These are phyloP conservation scores for Salarias fasciatus DNA, from an alignment of 2,797 vertebrate genomes.

Conservation along the genomic window DNA sequence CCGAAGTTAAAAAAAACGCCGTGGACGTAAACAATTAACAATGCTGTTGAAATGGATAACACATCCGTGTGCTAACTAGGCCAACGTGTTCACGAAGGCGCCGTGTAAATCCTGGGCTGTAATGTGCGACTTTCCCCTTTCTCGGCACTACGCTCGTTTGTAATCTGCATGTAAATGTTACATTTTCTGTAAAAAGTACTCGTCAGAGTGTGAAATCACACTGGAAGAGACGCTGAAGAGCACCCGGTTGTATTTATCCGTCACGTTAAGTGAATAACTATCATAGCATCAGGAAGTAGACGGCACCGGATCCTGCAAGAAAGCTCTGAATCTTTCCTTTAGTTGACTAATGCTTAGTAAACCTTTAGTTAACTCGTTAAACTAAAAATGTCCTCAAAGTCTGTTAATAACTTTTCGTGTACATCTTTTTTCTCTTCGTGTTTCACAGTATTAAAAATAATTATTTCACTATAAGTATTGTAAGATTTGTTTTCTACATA, in stretches of 20 bases:
- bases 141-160: background rate
- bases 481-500: background rate
- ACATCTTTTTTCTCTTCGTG: too few relatives aligned
- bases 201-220: too few relatives aligned
- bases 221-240: too few relatives aligned
- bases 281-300: slow-evolving; percentile 70
- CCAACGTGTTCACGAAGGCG: slow-evolving; percentile 54
- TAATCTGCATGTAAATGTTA: too few relatives aligned
- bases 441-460: too few relatives aligned
- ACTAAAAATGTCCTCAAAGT: background rate
- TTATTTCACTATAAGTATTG: too few relatives aligned
- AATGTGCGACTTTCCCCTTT: slow-evolving; percentile 1
- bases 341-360: slow-evolving; percentile 36
- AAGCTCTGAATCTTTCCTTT: slow-evolving; percentile 33
- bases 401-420: too few relatives aligned
- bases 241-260: too few relatives aligned
- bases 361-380: slow-evolving; percentile 1
- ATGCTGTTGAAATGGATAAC: background rate
- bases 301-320: slow-evolving; percentile 45
- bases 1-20: accelerated
- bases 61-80: slow-evolving; percentile 60
- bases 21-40: background rate
- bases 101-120: slow-evolving; percentile 63
- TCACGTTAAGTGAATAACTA: slow-evolving; percentile 8
- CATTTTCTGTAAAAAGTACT: too few relatives aligned